These are phyloP conservation scores for Balanococcus diminutus DNA, from an alignment of 2,888 invertebrate genomes.

Conservation along the genomic window DNA sequence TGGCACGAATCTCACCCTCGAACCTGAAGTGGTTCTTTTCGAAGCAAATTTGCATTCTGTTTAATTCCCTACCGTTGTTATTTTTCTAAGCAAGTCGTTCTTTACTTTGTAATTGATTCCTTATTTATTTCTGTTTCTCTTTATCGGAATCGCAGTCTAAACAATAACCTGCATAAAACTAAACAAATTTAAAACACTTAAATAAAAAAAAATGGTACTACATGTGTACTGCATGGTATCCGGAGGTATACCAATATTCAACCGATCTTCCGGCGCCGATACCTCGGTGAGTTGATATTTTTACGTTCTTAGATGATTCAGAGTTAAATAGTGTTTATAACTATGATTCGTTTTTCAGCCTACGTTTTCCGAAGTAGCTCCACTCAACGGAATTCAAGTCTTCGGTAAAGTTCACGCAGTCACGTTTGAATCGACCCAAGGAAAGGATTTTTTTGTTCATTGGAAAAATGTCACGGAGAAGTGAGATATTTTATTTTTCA, in stretches of 20 bases:
- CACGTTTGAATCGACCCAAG: conserved; percentile 48
- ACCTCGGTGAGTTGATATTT: conserved; percentile 44
- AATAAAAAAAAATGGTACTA: conserved; percentile 41
- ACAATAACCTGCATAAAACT: background rate
- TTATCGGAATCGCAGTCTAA: background rate
- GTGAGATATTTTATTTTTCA: background rate
- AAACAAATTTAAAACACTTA: background rate
- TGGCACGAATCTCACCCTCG: background rate
- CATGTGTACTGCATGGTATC: conserved; percentile 50
- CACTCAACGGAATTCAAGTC: conserved; percentile 90
- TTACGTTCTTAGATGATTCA: no score
- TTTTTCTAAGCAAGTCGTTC: background rate
- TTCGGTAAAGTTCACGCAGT: conserved; percentile 70
- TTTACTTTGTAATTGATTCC: conserved; percentile 14
- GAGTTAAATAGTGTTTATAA: background rate
- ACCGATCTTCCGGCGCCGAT: conserved; percentile 48
- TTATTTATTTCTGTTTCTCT: background rate
- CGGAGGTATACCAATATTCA: conserved; percentile 56
- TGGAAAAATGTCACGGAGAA: conserved; percentile 50
- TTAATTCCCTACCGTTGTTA: background rate
- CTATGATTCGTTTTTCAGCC: conserved; percentile 67
- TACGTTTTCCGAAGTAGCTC: conserved; percentile 89
- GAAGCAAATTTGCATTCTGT: background rate
- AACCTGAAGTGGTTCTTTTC: background rate
- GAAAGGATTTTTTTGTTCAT: conserved; percentile 45